These are phyloP conservation scores for Gallinago undulata DNA, from an alignment of 2,113 vertebrate species.

Conservation along the genomic window DNA sequence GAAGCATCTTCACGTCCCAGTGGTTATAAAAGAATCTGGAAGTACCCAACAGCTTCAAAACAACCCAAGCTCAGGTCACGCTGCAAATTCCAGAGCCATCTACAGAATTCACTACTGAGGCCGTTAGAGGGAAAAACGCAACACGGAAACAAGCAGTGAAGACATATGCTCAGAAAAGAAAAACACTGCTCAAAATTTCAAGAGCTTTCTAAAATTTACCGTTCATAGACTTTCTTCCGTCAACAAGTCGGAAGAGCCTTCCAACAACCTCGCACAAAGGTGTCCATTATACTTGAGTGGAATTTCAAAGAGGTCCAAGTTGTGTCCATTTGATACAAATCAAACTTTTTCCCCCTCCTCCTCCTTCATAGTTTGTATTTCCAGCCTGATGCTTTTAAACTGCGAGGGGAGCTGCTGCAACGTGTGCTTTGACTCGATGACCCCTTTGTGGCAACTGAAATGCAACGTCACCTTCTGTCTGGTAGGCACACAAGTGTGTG, in stretches of 20 bases:
- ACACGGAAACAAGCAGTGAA: background rate
- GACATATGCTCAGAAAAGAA: background rate
- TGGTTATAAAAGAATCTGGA: background rate
- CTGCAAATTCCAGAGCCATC: background rate
- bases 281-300: background rate
- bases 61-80: background rate
- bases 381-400: background rate
- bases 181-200: background rate
- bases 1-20: background rate
- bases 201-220: background rate
- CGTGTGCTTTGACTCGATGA: background rate
- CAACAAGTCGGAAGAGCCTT: background rate
- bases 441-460: background rate
- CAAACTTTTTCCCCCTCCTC: background rate
- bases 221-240: background rate
- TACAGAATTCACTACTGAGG: background rate
- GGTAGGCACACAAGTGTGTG: background rate
- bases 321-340: background rate
- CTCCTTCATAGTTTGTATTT: background rate
- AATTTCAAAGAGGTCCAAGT: background rate
- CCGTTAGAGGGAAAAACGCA: background rate
- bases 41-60: background rate
- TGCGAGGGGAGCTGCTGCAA: background rate
- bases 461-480: rapidly evolving
- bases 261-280: background rate